Evolutionary conservation across 2,113 vertebrate species (phyloP), one percentile per base, ranked within the genome.

Genomic region (Mohoua ochrocephala): DNA sequence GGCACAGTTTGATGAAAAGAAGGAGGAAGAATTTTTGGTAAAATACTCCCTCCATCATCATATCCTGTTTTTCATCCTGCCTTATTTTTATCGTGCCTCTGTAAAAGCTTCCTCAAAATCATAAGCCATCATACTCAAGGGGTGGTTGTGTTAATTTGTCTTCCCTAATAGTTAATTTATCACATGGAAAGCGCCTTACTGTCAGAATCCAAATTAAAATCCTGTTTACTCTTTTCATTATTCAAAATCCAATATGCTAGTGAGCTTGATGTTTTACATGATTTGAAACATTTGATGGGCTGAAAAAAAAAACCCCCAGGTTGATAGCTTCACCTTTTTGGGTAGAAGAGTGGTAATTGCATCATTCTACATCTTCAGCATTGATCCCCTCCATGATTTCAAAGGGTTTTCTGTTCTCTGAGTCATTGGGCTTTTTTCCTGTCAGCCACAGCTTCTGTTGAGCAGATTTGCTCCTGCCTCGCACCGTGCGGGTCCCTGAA

Each of bases 181-280:
- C 95, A 91, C 79, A 50, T 67, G 63, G 93, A 92, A 92, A 84
- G 82, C 49, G 24, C 84, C 95, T 91, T 76, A 77, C 84, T 77
- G 78, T 93, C 96, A 94, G 92, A 91, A 95, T 93, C 89, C 95
- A 93, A 96, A 92, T 96, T 81, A 92, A 89, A 95, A 96, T 73
- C 75, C 78, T 96, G 92, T 92, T 97, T 94, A 92, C 73, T 78
- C 93, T 94, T 96, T 94, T 93, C 88, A 93, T 81, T 87, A 92
- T 91, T 95, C 96, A 94, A 91, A 93, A 78, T 76, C 76, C 84
- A 81, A 79, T 94, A 95, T 93, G 75, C 83, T 88, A 20, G 77
- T 21, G 77, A 50, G 75, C 83, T 89, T 20, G 9, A 91, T 85
- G 71, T 65, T 82, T 94, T 89, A 68, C 89, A 76, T 91, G 78